phyloP scores from a whole-genome alignment of 30 jellyfish, hydroid and myxozoan species.

The Rhopilema esculentum region DNA sequence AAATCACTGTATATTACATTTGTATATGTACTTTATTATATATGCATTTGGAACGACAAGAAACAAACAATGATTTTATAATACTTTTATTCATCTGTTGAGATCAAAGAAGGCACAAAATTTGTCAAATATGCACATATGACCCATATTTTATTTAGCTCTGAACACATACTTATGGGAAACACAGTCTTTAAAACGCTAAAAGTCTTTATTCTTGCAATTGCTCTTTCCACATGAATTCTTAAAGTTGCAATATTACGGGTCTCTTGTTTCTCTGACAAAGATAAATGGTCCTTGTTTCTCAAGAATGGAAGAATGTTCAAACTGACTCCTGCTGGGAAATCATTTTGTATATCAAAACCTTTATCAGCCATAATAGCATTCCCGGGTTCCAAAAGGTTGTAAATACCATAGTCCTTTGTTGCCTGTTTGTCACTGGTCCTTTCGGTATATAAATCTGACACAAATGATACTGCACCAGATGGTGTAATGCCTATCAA shows the following conservation, averaged over 20 bases:
- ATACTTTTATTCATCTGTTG: not conserved
- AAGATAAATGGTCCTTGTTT: constrained; percentile 37
- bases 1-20: not conserved
- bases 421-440: constrained; percentile 48
- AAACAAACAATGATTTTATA: not conserved
- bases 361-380: constrained; percentile 83
- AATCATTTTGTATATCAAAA: constrained; percentile 22
- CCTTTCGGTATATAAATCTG: constrained; percentile 60
- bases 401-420: constrained; percentile 36
- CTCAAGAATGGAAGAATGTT: constrained; percentile 75
- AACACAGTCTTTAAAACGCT: constrained; percentile 12
- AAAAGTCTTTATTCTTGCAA: constrained; percentile 58
- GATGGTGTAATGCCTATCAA: constrained; percentile 34
- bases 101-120: constrained; percentile 41
- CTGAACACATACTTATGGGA: constrained; percentile 61
- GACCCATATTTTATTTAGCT: constrained; percentile 43
- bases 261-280: constrained; percentile 57
- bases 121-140: constrained; percentile 54
- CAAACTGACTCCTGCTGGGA: constrained; percentile 47
- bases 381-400: constrained; percentile 54
- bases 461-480: constrained; percentile 19
- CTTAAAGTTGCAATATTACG: constrained; percentile 70
- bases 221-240: constrained; percentile 72
- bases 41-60: not conserved
- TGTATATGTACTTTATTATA: not conserved